Base-by-base conservation (phyloP, 2,888 invertebrate species). In the Euplagia quadripunctaria region DNA sequence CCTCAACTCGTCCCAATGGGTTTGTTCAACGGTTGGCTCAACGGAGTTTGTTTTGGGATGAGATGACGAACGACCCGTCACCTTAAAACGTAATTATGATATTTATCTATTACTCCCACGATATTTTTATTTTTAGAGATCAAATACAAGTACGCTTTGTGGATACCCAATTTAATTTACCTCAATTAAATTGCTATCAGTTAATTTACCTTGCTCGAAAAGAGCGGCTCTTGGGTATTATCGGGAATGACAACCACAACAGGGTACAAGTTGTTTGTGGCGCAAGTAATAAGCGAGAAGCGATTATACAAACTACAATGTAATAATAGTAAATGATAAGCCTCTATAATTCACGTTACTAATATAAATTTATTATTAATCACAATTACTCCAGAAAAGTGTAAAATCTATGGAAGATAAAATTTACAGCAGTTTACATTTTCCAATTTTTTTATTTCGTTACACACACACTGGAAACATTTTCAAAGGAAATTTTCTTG, bases 121-220 rank as follows among this genome's bases (percentile, higher is more conserved):
- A 20, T n/a, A n/a, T 8, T 9, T 52, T 55, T 55, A n/a, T 64
- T 41, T 46, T 20, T 8, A 9, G 43, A 43, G 43, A 46, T 46
- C 43, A 46, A 46, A 46, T 46, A 46, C 43, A 4, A 46, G 9
- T 46, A 46, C 43, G 43, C 20, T 61, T 49, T 58, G 49, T 11
- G 16, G 0, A 52, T 63, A 20, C 17, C 51, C 2, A 63, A 11
- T 68, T 67, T 31, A 41, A 63, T 68, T 55, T 52, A 7, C 51
- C 49, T 73, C 68, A 73, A 65, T 73, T 73, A 73, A 55, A 65
- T 65, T 55, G 64, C 58, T 58, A 43, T 73, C 68, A 73, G 64
- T 69, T 58, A 69, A 69, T 68, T 73, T 73, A 64, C 68, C 64
- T 73, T 17, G n/a, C 6, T 51, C 65, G 46, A 68, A 68, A 42